A percentile compares a stretch with the other conserved stretches of the same genome.
phyloP scores from a whole-genome alignment of 2,113 vertebrate genomes.

The Laticauda colubrina region DNA sequence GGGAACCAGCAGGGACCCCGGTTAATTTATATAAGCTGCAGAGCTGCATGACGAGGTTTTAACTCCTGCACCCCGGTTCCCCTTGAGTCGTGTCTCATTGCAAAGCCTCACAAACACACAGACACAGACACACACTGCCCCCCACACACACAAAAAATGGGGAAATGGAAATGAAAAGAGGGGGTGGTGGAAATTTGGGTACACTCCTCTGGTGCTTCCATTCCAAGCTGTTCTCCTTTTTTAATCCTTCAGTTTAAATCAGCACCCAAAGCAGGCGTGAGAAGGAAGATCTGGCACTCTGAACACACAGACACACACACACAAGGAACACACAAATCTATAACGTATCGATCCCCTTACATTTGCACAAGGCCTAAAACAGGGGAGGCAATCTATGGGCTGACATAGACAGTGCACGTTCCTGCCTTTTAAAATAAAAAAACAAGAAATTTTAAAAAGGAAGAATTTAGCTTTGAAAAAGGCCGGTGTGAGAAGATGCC shows the following conservation, averaged over 20 bases:
- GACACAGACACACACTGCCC: no score
- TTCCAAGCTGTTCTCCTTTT: background rate
- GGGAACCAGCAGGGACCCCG: background rate
- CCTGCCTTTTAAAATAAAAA: background rate
- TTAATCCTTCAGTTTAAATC: background rate
- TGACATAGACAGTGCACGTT: background rate
- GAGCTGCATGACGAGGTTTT: rapidly evolving
- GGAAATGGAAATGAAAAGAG: background rate
- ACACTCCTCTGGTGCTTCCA: background rate
- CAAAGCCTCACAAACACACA: background rate
- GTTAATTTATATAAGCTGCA: background rate
- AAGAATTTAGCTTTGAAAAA: background rate
- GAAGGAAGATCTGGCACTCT: background rate
- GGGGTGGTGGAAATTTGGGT: background rate
- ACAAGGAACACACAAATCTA: background rate
- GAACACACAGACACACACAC: no score
- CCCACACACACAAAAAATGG: background rate
- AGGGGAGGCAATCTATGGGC: background rate
- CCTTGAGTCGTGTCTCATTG: background rate
- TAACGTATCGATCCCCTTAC: background rate
- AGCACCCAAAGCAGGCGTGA: background rate
- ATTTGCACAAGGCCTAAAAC: background rate
- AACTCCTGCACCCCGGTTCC: background rate
- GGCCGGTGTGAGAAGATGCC: background rate
- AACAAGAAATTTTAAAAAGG: background rate